Base-by-base conservation (phyloP, 2,888 invertebrate species). In the Aelia acuminata region DNA sequence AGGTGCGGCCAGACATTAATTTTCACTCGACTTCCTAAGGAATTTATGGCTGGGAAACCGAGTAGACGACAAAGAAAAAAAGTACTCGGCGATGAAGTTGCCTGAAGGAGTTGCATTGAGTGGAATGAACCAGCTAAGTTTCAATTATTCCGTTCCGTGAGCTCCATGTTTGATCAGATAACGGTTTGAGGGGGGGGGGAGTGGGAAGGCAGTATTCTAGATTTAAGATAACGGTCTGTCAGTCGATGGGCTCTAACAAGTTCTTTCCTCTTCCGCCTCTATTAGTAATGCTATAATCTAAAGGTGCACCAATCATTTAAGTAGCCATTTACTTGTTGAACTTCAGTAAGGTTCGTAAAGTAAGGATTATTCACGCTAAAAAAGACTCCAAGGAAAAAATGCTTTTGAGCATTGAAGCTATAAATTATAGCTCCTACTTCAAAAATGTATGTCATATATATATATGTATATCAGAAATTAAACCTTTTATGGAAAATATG, bases 111-210 rank as follows among this genome's bases (percentile, higher is more conserved):
- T 43, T 43, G 43, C 43, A n/a, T 22, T 47, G 22, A 43, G 43
- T 10, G 43, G 43, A 80, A 80, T 80, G 80, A 80, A n/a, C 20
- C n/a, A 80, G 43, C 22, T 80, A n/a, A 22, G 43, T 80, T 80
- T 80, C 80, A 80, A 80, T 80, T 80, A 80, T 80, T 80, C 80
- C 80, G 43, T 39, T 80, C n/a, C 80, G 80, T 80, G 80, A 43
- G 80, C 80, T n/a, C 80, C 80, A 39, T 80, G 80, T 18, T 7
- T 13, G 80, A 43, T 43, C 80, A 43, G 80, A 80, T 80, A 80
- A 20, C 80, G 43, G 80, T 22, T 13, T 1, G 5, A 26, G 35
- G 63, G 31, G 26, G 26, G 57, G 57, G 3, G 26, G 26, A 26
- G 26, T 13, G 11, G 20, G 57, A 10, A 11, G 53, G 31, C 1